Base-by-base conservation (phyloP, 2,888 invertebrate species). In the Cetonia aurata region DNA sequence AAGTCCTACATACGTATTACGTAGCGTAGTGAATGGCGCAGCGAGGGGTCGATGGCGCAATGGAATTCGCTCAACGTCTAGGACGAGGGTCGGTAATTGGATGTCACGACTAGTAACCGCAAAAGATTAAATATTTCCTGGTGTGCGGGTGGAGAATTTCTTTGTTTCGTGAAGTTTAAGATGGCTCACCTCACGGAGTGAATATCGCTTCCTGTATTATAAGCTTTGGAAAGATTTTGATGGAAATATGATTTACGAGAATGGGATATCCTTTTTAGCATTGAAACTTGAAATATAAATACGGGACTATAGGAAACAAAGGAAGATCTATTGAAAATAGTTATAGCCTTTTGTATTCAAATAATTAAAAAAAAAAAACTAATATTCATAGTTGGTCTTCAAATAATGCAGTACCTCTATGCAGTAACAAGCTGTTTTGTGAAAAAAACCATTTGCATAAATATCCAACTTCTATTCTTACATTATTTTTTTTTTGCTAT, bases 1-100 rank as follows among this genome's bases (percentile, higher is more conserved):
- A 74, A 75, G 72, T 60, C 59, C 10, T 59, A 68, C 71, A 67
- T 71, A 71, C 71, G 66, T 66, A 50, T 60, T 71, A 71, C 71
- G 70, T 66, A 37, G 41, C 31, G 44, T 42, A 46, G 65, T 65
- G 66, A 70, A 62, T 65, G 70, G 41, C 33, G 50, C 50, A 31
- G 12, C n/a, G 9, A n/a, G 62, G 50, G 62, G 50, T 50, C 25
- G 62, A 65, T 33, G 62, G 62, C 13, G 37, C 15, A 65, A 50
- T 50, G 50, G 50, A 37, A 65, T 65, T 65, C 33, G 19, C 62
- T 31, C 17, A n/a, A 17, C 15, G 62, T 50, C 62, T 50, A 17
- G 37, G 10, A 65, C 50, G 10, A 50, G 50, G 62, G 62, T 52
- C 50, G 33, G 62, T 65, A 65, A 65, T 65, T 65, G 62, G 62